Conservation (phyloP, 2,113 vertebrate species). For the Callionymus lyra region DNA sequence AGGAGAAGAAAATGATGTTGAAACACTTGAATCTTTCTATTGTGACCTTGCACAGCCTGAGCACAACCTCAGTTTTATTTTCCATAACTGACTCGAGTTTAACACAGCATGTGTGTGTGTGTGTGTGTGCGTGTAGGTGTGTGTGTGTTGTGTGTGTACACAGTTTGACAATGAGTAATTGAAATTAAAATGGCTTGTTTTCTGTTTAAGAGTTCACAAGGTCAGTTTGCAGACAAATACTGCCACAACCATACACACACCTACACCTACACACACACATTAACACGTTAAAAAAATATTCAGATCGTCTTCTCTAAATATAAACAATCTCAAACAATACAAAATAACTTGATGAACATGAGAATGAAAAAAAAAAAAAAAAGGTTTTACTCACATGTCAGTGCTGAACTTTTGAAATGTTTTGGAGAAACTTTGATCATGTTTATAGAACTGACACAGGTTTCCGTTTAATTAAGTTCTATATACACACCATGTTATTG, state of each 20-base stretch:
- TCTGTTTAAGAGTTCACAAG: constrained; percentile 36
- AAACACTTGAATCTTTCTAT: no score
- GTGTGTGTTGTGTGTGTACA: constrained; percentile 12
- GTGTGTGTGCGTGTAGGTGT: constrained; percentile 14
- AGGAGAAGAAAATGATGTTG: no score
- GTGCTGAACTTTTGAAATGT: no score
- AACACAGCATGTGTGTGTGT: constrained; percentile 10
- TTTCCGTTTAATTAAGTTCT: no score
- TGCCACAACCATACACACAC: neutral
- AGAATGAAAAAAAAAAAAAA: neutral
- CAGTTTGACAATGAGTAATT: constrained; percentile 19
- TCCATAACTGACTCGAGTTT: constrained; percentile 48
- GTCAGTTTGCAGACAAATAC: constrained; percentile 12
- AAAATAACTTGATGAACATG: neutral
- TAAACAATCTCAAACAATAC: neutral
- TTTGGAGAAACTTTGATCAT: no score
- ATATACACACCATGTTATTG: no score
- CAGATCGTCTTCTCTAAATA: neutral
- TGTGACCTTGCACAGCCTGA: constrained; percentile 33
- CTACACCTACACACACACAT: no score
- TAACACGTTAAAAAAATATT: no score
- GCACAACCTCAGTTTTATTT: constrained; percentile 36
- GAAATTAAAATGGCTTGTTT: constrained; percentile 27
- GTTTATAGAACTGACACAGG: no score
- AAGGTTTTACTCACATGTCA: no score